Evolutionary conservation across 2,113 vertebrate species (phyloP), one percentile per base, ranked within the genome.

Genomic region (Xiphophorus couchianus): DNA sequence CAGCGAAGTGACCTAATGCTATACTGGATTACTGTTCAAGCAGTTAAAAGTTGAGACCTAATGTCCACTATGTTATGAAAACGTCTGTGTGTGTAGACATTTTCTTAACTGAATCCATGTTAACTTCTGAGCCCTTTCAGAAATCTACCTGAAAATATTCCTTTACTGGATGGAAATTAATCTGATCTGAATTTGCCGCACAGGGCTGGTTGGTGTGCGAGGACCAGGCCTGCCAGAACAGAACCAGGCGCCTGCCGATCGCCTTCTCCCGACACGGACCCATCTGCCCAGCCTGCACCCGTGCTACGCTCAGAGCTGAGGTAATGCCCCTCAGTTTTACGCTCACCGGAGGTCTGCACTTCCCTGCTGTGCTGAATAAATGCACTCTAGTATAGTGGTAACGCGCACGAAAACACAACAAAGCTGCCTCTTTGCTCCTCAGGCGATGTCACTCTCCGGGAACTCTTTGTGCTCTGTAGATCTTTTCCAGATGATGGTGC

Each of bases 161-260:
- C 29, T 5, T 17, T 31, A n/a, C 51, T 25, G 25, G 51, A 10
- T 62, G 15, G 5, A 63, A 31, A 27, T 31, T 0, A 33, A 66
- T 13, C 5, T 27, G 37, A 17, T 66, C 5, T 71, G 8, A 28
- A 2, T 69, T 1, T 71, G 19, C 72, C 25, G 1, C 25, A 10
- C 61, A 99, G 98, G 96, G 96, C 54, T 99, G 98, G 98, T 90
- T 98, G 75, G 88, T 96, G 73, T 99, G 98, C n/a, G 98, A 99
- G 87, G 98, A 99, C 76, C 96, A 95, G 85, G 93, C 97, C 2
- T 99, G 98, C 89, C 95, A 91, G 84, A 95, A 96, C 88, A 93
- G 96, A 82, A 97, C 94, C 72, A 96, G 96, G 22, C 95, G 94
- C 19, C 87, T 98, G 80, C 96, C 97, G 2, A 87, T 97, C 69